Conservation (phyloP, 92 coral and sea anemone species). For the Scolanthus callimorphus region DNA sequence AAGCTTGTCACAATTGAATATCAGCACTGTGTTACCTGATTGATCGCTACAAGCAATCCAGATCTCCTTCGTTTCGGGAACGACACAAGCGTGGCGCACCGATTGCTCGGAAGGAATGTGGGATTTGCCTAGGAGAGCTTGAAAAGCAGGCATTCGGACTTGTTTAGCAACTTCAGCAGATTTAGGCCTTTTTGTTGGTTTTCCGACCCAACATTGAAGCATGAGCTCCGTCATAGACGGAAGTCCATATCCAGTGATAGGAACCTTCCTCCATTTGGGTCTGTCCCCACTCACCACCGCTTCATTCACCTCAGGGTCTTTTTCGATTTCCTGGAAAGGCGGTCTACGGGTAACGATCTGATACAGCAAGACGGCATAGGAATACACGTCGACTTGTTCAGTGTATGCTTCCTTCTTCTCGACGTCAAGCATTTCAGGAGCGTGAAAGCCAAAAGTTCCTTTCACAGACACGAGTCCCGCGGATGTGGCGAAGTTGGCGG, state of each 20-base stretch:
- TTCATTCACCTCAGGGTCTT: conserved; percentile 51
- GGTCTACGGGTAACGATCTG: conserved; percentile 75
- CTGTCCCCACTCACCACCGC: conserved; percentile 71
- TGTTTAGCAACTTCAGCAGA: conserved; percentile 67
- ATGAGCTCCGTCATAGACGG: conserved; percentile 85
- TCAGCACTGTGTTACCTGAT: conserved; percentile 53
- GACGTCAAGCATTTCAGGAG: conserved; percentile 92
- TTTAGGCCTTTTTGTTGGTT: conserved; percentile 73
- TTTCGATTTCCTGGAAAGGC: conserved; percentile 61
- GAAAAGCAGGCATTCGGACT: conserved; percentile 82
- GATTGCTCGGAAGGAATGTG: conserved; percentile 67
- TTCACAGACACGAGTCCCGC: conserved; percentile 68
- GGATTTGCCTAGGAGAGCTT: conserved; percentile 74
- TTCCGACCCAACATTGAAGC: conserved; percentile 76
- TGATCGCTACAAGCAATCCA: conserved; percentile 89
- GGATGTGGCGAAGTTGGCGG: conserved; percentile 89
- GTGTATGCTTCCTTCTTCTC: conserved; percentile 78
- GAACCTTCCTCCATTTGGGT: conserved; percentile 64
- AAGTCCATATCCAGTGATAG: conserved; percentile 62
- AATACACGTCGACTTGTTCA: conserved; percentile 84
- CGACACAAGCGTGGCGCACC: conserved; percentile 82
- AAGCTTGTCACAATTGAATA: conserved; percentile 61
- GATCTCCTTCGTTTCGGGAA: conserved; percentile 53
- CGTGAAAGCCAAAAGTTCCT: conserved; percentile 77
- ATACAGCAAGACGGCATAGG: conserved; percentile 79